These are phyloP conservation scores for Serilophus lunatus DNA, from an alignment of 2,113 vertebrate genomes.

Conservation along the genomic window DNA sequence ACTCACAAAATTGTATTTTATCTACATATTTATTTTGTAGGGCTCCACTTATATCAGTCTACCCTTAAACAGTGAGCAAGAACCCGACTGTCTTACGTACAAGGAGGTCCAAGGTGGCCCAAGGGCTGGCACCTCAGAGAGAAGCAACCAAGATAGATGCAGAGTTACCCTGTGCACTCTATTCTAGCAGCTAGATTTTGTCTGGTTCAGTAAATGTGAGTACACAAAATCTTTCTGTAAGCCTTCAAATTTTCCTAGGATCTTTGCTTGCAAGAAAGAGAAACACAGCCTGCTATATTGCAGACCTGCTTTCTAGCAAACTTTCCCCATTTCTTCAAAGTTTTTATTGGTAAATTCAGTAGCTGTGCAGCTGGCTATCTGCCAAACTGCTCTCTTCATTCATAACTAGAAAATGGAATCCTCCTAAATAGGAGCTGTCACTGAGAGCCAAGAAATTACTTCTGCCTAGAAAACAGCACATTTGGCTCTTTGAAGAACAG, in stretches of 20 bases:
- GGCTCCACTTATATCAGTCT: background rate
- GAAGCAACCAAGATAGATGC: background rate
- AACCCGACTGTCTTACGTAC: background rate
- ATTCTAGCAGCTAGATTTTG: background rate
- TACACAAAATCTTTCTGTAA: background rate
- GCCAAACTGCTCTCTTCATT: background rate
- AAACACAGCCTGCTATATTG: background rate
- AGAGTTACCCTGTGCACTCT: background rate
- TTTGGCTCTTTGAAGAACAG: background rate
- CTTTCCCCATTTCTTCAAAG: background rate
- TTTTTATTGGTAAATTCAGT: constrained; percentile 1
- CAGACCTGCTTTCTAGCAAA: constrained; percentile 4
- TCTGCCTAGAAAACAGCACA: background rate
- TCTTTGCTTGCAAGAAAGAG: background rate
- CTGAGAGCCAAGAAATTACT: background rate
- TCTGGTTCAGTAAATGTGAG: background rate
- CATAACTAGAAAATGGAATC: background rate
- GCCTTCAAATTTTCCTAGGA: background rate
- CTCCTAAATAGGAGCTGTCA: background rate
- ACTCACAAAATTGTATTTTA: background rate
- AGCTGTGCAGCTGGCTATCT: background rate
- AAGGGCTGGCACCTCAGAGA: background rate
- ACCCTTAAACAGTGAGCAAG: background rate
- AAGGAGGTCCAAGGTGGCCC: background rate
- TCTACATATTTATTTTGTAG: background rate